phyloP scores from a whole-genome alignment of 2,797 vertebrate species.

The Lagothrix lagotricha region DNA sequence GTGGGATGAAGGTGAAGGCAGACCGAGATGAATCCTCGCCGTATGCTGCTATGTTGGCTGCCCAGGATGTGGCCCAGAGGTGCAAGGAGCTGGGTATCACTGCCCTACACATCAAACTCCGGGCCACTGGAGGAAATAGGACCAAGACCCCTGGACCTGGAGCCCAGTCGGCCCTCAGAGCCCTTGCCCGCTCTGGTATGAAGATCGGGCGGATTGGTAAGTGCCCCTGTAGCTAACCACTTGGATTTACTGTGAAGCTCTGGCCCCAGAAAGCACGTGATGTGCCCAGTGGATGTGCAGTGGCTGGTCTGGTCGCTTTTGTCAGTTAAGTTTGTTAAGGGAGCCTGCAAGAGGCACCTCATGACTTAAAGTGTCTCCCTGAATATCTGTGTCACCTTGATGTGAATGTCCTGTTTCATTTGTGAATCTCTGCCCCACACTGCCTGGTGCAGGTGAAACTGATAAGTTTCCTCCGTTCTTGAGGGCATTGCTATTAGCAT shows the following conservation, averaged over 20 bases:
- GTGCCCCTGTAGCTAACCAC: background rate
- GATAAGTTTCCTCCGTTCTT: background rate
- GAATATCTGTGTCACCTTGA: background rate
- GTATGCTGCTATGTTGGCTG: slow-evolving; percentile 97
- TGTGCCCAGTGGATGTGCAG: background rate
- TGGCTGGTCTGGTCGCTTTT: background rate
- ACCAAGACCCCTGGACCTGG: slow-evolving; percentile 99
- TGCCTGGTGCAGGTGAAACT: background rate
- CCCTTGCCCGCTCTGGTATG: slow-evolving; percentile 98
- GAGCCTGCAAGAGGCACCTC: rapidly evolving
- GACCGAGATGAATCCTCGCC: slow-evolving; percentile 98
- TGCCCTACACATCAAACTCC: slow-evolving; percentile 97
- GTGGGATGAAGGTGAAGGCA: slow-evolving; percentile 99
- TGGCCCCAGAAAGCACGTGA: background rate
- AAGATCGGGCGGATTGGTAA: slow-evolving; percentile 98
- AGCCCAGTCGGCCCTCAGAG: slow-evolving; percentile 97
- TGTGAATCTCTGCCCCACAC: background rate
- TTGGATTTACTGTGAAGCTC: background rate
- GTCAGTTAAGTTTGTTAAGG: background rate
- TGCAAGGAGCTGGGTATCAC: slow-evolving; percentile 99
- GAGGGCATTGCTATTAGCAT: background rate
- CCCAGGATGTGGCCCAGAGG: slow-evolving; percentile 95
- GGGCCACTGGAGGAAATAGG: slow-evolving; percentile 96
- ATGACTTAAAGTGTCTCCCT: background rate
- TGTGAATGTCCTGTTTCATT: background rate